Percentiles rank a stretch among this genome's conserved stretches.
Conservation (phyloP, 2,888 invertebrate genomes). For the Phengaris alcon region DNA sequence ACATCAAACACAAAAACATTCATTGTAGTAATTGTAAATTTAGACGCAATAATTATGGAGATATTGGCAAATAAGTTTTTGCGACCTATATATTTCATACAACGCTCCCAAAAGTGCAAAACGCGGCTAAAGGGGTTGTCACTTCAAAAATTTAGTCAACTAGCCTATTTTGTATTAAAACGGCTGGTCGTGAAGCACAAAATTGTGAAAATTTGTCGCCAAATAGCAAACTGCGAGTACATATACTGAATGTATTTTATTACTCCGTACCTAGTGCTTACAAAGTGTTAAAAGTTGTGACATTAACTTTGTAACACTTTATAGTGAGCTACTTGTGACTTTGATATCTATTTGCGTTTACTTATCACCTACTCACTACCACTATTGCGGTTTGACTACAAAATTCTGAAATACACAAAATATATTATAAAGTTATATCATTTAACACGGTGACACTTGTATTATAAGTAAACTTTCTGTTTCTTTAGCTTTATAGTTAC, state of each 20-base stretch:
- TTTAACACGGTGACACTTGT: constrained; percentile 13
- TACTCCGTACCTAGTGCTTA: constrained; percentile 30
- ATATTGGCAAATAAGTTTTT: too few relatives aligned
- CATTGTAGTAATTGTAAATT: too few relatives aligned
- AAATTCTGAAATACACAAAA: not conserved
- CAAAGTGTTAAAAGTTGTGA: constrained; percentile 40
- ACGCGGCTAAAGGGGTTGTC: too few relatives aligned
- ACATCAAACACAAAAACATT: too few relatives aligned
- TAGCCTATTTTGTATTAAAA: too few relatives aligned
- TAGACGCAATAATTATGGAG: too few relatives aligned
- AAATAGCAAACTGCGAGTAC: not conserved
- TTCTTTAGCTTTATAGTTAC: constrained; percentile 1
- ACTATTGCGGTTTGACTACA: not conserved
- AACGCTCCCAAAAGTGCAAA: too few relatives aligned
- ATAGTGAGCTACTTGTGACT: not conserved
- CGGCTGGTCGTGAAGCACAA: not conserved
- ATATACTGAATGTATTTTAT: not conserved
- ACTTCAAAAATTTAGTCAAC: too few relatives aligned
- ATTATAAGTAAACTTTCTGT: not conserved
- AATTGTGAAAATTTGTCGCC: not conserved
- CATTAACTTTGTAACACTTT: constrained; percentile 33
- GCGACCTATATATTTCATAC: too few relatives aligned
- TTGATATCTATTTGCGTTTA: constrained; percentile 17
- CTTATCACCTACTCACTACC: constrained; percentile 21
- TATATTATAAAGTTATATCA: not conserved